Conservation (phyloP, 2,888 invertebrate genomes). For the Lycophotia porphyrea region DNA sequence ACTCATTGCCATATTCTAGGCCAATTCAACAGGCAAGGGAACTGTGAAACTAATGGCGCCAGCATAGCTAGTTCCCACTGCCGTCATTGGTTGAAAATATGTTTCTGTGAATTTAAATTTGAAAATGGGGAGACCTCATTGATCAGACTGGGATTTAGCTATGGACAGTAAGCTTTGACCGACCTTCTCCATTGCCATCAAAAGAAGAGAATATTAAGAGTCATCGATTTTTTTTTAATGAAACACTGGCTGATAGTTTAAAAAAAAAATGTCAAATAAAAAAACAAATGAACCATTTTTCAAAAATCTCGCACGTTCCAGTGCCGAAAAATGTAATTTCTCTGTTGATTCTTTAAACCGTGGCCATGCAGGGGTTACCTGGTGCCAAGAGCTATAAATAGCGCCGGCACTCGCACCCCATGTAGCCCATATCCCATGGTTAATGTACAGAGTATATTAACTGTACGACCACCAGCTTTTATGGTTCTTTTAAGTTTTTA, state of each 20-base stretch:
- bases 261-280: background rate
- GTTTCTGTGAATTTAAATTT: background rate
- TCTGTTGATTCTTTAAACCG: constrained; percentile 36
- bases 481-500: constrained; percentile 63
- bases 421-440: constrained; percentile 55
- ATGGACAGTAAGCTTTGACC: background rate
- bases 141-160: background rate
- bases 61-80: background rate
- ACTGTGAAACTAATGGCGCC: background rate
- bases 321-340: constrained; percentile 23
- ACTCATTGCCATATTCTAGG: background rate
- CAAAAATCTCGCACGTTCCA: background rate
- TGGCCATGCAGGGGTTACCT: constrained; percentile 63
- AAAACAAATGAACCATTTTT: background rate
- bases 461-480: constrained; percentile 64
- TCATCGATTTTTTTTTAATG: background rate
- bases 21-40: background rate
- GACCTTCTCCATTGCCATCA: background rate
- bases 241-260: background rate
- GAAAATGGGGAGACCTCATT: background rate
- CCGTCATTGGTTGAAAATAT: background rate
- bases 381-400: constrained; percentile 65
- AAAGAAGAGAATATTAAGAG: background rate
- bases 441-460: constrained; percentile 67
- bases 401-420: constrained; percentile 61